These are phyloP conservation scores for Machimus rusticus DNA, from an alignment of 2,888 invertebrate genomes.

Conservation along the genomic window DNA sequence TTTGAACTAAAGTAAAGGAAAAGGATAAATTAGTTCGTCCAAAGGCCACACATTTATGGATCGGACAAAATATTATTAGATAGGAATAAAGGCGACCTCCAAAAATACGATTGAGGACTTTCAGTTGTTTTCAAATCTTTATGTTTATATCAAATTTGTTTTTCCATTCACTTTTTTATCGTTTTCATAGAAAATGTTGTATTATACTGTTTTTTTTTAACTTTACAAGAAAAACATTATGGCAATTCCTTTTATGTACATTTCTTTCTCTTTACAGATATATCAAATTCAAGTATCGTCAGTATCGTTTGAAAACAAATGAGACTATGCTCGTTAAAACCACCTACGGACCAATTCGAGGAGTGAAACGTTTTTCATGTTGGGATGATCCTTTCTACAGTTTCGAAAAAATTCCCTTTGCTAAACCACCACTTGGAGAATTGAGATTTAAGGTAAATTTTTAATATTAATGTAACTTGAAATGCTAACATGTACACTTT, in stretches of 20 bases:
- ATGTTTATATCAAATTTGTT: no score
- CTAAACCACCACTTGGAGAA: conserved; percentile 58
- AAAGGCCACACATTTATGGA: no score
- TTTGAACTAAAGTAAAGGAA: no score
- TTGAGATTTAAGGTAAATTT: conserved; percentile 51
- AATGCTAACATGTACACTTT: neutral
- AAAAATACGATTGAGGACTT: no score
- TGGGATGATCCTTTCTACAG: conserved; percentile 58
- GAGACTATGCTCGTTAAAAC: conserved; percentile 55
- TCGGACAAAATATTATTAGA: no score
- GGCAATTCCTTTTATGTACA: neutral
- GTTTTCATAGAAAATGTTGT: no score
- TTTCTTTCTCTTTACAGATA: conserved; percentile 52
- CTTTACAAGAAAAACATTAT: neutral
- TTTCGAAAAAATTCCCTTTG: conserved; percentile 60
- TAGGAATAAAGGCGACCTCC: no score
- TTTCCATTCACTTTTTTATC: no score
- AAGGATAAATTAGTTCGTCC: no score
- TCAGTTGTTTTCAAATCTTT: no score
- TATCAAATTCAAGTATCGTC: conserved; percentile 59
- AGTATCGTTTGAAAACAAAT: conserved; percentile 56
- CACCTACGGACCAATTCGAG: conserved; percentile 57
- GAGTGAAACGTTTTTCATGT: conserved; percentile 57
- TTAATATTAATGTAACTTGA: neutral
- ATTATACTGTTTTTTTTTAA: neutral